Conservation (phyloP, 2,888 invertebrate species). For the Metallyticus violacea region DNA sequence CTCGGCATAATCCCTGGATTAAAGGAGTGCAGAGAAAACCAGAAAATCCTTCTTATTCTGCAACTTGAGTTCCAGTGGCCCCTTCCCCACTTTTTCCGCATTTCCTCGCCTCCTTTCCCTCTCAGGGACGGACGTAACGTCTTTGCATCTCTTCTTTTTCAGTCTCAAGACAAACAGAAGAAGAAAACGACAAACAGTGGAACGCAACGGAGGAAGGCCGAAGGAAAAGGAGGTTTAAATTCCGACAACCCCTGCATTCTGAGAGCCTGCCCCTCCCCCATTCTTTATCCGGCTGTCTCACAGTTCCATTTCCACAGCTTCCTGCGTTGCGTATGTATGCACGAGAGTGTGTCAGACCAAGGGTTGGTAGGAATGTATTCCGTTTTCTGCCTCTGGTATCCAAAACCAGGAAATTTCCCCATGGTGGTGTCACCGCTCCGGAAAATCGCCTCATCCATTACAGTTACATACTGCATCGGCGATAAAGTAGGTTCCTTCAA, state of each 20-base stretch:
- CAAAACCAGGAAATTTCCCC: neutral
- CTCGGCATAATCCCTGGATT: neutral
- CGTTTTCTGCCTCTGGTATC: neutral
- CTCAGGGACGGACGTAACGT: neutral
- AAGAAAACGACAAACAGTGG: neutral
- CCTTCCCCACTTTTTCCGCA: neutral
- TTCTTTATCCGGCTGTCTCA: neutral
- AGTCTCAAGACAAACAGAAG: neutral
- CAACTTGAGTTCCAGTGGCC: neutral
- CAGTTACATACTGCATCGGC: no score
- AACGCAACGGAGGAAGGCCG: neutral
- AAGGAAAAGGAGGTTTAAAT: no score
- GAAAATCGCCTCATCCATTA: neutral
- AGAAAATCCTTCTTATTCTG: neutral
- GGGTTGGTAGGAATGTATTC: neutral
- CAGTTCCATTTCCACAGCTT: neutral
- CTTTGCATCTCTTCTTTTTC: neutral
- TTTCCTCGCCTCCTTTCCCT: neutral
- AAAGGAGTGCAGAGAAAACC: neutral
- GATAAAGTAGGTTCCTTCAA: no score
- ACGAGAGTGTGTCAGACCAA: neutral
- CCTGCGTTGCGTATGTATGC: neutral
- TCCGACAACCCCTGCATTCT: neutral
- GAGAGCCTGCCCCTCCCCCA: neutral
- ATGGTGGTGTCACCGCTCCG: neutral